phyloP scores from a whole-genome alignment of 2,888 invertebrate species.

The Tortricodes alternella region DNA sequence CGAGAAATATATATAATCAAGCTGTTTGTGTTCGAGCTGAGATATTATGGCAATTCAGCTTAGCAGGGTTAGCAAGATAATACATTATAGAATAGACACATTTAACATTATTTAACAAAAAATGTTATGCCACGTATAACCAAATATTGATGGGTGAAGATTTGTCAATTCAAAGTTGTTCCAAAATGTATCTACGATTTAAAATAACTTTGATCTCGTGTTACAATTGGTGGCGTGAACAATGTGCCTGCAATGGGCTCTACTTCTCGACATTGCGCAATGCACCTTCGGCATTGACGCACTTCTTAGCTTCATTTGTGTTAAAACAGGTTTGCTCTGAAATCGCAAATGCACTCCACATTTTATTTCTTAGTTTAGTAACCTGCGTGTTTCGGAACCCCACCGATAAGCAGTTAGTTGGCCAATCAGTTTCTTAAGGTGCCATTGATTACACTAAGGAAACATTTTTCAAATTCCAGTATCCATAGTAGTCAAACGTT shows the following conservation, averaged over 20 bases:
- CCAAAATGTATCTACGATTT: too few relatives aligned
- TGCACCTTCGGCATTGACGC: background rate
- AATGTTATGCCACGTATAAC: too few relatives aligned
- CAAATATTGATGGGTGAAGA: too few relatives aligned
- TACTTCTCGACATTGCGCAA: conserved; percentile 19
- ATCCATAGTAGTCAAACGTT: background rate
- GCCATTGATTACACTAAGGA: background rate
- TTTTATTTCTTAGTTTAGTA: background rate
- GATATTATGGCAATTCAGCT: too few relatives aligned
- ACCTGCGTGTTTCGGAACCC: background rate
- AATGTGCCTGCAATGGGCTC: conserved; percentile 3
- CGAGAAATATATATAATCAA: too few relatives aligned
- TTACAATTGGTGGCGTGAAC: conserved; percentile 1
- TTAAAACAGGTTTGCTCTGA: conserved; percentile 14
- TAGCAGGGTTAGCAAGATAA: too few relatives aligned
- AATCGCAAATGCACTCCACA: background rate
- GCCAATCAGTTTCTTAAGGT: background rate
- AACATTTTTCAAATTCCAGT: conserved; percentile 10
- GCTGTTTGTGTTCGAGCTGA: too few relatives aligned
- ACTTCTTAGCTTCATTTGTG: conserved; percentile 10
- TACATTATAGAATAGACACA: too few relatives aligned
- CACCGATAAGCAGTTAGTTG: background rate
- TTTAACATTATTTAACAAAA: too few relatives aligned
- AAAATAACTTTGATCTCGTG: too few relatives aligned
- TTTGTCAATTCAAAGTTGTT: too few relatives aligned